phyloP scores from a whole-genome alignment of 2,113 vertebrate species.

The mouse (Mus musculus) region DNA sequence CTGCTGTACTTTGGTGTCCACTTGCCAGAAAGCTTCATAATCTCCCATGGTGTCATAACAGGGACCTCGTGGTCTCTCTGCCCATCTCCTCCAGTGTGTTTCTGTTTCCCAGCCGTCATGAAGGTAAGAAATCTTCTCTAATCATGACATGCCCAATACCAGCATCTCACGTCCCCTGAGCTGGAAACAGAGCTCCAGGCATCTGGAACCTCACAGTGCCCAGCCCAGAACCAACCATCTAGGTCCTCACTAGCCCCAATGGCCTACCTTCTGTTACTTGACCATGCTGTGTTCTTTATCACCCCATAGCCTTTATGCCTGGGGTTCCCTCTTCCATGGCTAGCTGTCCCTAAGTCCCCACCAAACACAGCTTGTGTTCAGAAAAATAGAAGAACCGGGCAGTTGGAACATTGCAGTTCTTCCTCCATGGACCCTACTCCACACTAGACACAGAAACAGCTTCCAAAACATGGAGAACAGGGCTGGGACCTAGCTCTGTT shows the following conservation, averaged over 20 bases:
- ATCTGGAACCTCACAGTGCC: not conserved
- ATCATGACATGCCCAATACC: not conserved
- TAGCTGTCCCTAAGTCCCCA: not conserved
- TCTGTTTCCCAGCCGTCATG: not conserved
- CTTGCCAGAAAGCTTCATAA: not conserved
- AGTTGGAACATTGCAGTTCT: not conserved
- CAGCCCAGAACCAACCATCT: not conserved
- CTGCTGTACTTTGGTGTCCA: not conserved
- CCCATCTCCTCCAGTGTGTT: not conserved
- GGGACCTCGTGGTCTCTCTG: not conserved
- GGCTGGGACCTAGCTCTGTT: not conserved
- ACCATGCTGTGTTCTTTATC: not conserved
- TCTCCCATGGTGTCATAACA: not conserved
- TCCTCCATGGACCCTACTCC: not conserved
- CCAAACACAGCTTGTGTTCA: not conserved
- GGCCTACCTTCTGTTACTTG: not conserved
- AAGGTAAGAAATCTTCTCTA: not conserved
- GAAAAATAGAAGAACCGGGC: not conserved
- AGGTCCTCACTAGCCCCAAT: not conserved
- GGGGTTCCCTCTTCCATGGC: not conserved
- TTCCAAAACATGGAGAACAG: not conserved
- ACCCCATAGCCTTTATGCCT: not conserved
- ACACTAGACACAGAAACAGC: not conserved
- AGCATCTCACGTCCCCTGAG: not conserved
- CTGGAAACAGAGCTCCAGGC: not conserved